Conservation (phyloP, 2,888 invertebrate genomes). For the Dusona sp. region DNA sequence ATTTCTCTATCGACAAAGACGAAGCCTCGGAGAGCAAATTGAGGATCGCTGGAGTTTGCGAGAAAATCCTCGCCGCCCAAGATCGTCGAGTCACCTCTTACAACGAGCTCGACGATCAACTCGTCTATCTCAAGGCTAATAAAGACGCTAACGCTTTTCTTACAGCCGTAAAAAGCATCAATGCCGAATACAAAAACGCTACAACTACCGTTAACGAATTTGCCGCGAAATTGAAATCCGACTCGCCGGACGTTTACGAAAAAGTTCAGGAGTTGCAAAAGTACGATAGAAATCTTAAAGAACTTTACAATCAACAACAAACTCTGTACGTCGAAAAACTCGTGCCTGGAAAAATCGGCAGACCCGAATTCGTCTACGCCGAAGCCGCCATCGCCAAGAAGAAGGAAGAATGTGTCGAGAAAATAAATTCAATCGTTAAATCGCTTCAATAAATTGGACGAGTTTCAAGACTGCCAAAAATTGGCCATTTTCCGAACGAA, state of each 20-base stretch:
- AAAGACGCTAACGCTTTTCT: conserved; percentile 86
- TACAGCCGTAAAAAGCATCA: conserved; percentile 86
- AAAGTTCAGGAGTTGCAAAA: conserved; percentile 88
- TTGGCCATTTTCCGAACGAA: neutral
- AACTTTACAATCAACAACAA: conserved; percentile 85
- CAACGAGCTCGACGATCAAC: conserved; percentile 87
- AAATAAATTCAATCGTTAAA: conserved; percentile 85
- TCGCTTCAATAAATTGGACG: conserved; percentile 80
- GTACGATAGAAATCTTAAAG: conserved; percentile 85
- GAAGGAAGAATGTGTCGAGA: conserved; percentile 86
- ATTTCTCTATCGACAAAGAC: conserved; percentile 95
- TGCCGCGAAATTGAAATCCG: conserved; percentile 86
- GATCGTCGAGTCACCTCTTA: conserved; percentile 87
- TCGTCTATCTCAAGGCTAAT: conserved; percentile 87
- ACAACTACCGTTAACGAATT: conserved; percentile 86
- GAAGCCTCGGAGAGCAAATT: conserved; percentile 86
- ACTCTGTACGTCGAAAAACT: conserved; percentile 87
- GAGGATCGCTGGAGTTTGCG: conserved; percentile 85
- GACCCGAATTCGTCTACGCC: conserved; percentile 87
- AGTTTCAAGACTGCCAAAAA: neutral
- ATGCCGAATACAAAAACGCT: conserved; percentile 87
- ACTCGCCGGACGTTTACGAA: conserved; percentile 87
- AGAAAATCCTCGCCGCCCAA: conserved; percentile 87
- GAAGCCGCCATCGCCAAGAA: conserved; percentile 86
- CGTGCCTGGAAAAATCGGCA: conserved; percentile 87